A percentile compares a stretch with the other conserved stretches of the same genome.
Evolutionary conservation across 2,888 invertebrate genomes (phyloP).

Genomic region (Stenotaenia linearis): DNA sequence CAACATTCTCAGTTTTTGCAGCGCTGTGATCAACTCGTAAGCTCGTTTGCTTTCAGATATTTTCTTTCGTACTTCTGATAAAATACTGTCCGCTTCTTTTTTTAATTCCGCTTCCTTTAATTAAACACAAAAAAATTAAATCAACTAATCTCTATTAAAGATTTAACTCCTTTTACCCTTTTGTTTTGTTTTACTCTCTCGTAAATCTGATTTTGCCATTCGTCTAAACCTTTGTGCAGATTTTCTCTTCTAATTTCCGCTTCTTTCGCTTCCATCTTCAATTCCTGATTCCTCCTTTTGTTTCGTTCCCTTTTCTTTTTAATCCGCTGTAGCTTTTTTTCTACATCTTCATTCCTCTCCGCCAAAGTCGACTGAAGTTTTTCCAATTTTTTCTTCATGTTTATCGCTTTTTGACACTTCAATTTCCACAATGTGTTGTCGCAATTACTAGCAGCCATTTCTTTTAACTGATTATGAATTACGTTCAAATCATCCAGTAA

Average conservation of each 20-base stretch:
- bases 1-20: constrained; percentile 36
- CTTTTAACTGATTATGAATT: neutral
- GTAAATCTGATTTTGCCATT: constrained; percentile 35
- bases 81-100: constrained; percentile 37
- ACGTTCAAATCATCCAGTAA: neutral
- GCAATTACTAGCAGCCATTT: neutral
- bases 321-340: neutral
- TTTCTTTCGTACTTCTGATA: constrained; percentile 37
- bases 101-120: constrained; percentile 37
- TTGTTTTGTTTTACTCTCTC: constrained; percentile 35
- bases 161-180: constrained; percentile 33
- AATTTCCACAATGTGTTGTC: neutral
- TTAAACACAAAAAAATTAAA: neutral
- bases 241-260: constrained; percentile 24
- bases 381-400: neutral
- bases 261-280: neutral
- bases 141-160: too few relatives aligned
- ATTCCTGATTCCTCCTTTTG: constrained; percentile 1
- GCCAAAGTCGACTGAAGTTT: neutral
- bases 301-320: neutral
- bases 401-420: neutral
- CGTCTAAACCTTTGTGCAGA: constrained; percentile 34
- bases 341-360: neutral
- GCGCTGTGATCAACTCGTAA: constrained; percentile 34
- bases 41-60: constrained; percentile 36